phyloP scores from a whole-genome alignment of 2,888 invertebrate species.

The Amphimallon solstitiale region DNA sequence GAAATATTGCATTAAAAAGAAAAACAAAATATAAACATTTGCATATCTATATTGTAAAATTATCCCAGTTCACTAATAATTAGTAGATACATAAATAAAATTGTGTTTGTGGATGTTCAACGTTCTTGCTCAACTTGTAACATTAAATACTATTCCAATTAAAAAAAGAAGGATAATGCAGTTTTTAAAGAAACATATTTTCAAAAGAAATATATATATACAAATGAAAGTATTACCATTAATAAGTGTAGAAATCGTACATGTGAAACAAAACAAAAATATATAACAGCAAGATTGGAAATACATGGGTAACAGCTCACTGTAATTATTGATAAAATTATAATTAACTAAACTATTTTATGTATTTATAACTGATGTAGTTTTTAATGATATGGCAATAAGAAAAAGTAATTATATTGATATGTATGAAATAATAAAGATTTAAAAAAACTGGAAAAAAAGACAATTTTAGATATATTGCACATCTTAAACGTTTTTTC shows the following conservation, averaged over 20 bases:
- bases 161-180: background rate
- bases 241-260: background rate
- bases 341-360: constrained; percentile 49
- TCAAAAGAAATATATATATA: background rate
- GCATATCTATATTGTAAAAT: no score
- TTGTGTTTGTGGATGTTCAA: background rate
- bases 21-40: no score
- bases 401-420: constrained; percentile 40
- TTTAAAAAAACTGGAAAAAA: constrained; percentile 49
- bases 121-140: constrained; percentile 15
- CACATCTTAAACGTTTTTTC: constrained; percentile 63
- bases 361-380: constrained; percentile 51
- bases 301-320: constrained; percentile 56
- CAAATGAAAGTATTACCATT: background rate
- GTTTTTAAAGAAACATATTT: background rate
- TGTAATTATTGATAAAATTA: constrained; percentile 52
- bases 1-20: no score
- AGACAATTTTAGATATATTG: constrained; percentile 60
- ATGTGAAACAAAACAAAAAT: constrained; percentile 9
- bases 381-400: constrained; percentile 54
- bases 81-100: background rate
- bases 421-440: constrained; percentile 32
- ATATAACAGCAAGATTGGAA: background rate
- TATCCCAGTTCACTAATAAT: background rate
- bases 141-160: background rate